Evolutionary conservation across 1,140 invertebrate genomes (phyloP).

Genomic region (Drosophila willistoni): DNA sequence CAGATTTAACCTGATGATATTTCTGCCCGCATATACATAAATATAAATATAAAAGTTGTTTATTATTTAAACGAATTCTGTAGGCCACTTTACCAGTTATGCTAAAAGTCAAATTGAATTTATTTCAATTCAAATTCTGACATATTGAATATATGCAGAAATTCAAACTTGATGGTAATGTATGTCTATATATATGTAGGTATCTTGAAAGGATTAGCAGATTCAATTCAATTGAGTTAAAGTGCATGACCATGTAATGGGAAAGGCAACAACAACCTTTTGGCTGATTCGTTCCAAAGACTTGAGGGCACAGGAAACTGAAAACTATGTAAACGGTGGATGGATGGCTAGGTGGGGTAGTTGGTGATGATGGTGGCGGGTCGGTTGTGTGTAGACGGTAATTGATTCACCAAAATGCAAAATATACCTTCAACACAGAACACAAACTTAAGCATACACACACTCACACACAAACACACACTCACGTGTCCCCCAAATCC

Average conservation of each 20-base stretch:
- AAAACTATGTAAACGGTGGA: neutral
- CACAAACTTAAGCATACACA: neutral
- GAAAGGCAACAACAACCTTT: neutral
- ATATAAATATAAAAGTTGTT: neutral
- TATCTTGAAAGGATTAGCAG: slow-evolving; percentile 3
- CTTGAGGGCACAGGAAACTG: slow-evolving; percentile 5
- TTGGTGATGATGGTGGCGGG: too few relatives aligned
- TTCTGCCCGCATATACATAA: neutral
- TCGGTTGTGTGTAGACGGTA: neutral
- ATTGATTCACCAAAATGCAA: slow-evolving; percentile 14
- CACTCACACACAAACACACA: neutral
- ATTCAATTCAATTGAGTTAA: slow-evolving; percentile 8
- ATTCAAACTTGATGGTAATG: neutral
- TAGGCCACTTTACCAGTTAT: slow-evolving; percentile 4
- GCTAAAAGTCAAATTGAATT: slow-evolving; percentile 4
- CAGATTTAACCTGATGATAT: slow-evolving; percentile 2
- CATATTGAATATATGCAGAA: neutral
- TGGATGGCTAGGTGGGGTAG: too few relatives aligned
- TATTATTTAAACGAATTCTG: neutral
- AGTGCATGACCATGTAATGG: slow-evolving; percentile 10
- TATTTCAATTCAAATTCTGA: slow-evolving; percentile 3
- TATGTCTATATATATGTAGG: neutral
- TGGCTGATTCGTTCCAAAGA: neutral
- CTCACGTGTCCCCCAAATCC: slow-evolving; percentile 1
- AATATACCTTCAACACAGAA: neutral